Evolutionary conservation across 1,140 invertebrate species (phyloP), one percentile per base, ranked within the genome.

Genomic region (Drosophila athabasca): DNA sequence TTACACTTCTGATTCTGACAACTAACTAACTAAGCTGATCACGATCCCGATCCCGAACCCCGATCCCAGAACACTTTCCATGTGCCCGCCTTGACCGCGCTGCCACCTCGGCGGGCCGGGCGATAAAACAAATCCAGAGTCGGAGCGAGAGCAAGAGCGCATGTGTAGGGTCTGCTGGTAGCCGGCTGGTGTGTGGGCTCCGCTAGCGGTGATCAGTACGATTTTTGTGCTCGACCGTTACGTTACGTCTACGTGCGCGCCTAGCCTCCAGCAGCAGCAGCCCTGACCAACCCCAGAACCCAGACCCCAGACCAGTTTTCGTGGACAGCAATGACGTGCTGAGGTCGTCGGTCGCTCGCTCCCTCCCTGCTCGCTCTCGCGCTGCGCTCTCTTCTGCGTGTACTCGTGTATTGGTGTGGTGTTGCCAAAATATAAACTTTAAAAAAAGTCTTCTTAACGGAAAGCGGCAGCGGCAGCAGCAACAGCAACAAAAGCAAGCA

Each of bases 241-340:
- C 76, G 81, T 74, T 67, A 76, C 72, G 73, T 71, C 50, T 51
- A 39, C 35, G 35, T 39, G 11, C 35, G 35, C 35, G 35, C 35
- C 35, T 39, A 39, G 68, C 73, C 59, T 82, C 78, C 72, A 80
- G 76, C 77, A 73, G 60, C 62, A 66, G 55, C 64, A 48, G 57
- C 48, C 50, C 72, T 50, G 51, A 60, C 72, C 78, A 62, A 64
- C 53, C 57, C 73, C 58, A 44, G 60, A 65, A 41, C 61, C 54
- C 55, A 83, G 48, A 17, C 68, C 35, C 35, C 68, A 82, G 79
- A 85, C 82, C 82, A 87, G 82, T 85, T 85, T 75, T 53, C 67
- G 68, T 45, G 72, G 62, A 55, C 70, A 60, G 77, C 71, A 58
- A 87, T 87, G 82, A 70, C 74, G 74, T 65, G 52, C 72, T 85